Conservation (phyloP, 2,888 invertebrate genomes). For the Caenorhabditis afra region DNA sequence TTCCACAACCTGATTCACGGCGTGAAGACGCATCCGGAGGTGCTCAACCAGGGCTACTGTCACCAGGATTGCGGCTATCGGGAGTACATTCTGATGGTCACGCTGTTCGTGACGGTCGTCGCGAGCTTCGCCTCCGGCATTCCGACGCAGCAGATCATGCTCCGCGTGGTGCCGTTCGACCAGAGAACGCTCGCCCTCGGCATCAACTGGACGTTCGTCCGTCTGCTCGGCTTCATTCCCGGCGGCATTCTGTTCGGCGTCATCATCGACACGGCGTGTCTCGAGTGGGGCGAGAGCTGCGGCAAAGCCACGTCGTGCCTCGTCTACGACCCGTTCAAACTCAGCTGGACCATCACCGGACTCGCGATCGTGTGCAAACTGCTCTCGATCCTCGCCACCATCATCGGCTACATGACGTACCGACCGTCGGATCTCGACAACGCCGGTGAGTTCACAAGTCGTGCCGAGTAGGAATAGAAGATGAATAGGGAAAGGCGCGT, state of each 20-base stretch:
- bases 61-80: slow-evolving; percentile 73
- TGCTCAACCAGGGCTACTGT: slow-evolving; percentile 53
- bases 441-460: slow-evolving; percentile 59
- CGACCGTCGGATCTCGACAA: slow-evolving; percentile 75
- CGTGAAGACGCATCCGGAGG: slow-evolving; percentile 22
- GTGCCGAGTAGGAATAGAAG: slow-evolving; percentile 10
- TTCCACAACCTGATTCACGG: slow-evolving; percentile 54
- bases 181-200: slow-evolving; percentile 79
- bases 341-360: slow-evolving; percentile 78
- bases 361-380: slow-evolving; percentile 79
- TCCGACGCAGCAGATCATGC: slow-evolving; percentile 79
- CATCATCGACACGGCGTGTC: slow-evolving; percentile 79
- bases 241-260: slow-evolving; percentile 79
- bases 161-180: slow-evolving; percentile 80
- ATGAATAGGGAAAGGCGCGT: slow-evolving; percentile 57
- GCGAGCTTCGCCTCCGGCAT: slow-evolving; percentile 79
- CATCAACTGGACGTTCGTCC: slow-evolving; percentile 79
- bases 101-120: slow-evolving; percentile 78
- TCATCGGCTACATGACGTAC: slow-evolving; percentile 79
- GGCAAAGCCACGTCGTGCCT: slow-evolving; percentile 70
- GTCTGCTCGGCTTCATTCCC: slow-evolving; percentile 78
- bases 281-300: slow-evolving; percentile 77
- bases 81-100: slow-evolving; percentile 74
- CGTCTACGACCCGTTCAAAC: slow-evolving; percentile 76
- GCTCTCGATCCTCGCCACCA: slow-evolving; percentile 77